A percentile compares a stretch with the other conserved stretches of the same genome.
phyloP scores from a whole-genome alignment of 2,797 vertebrate species.

The Pelochelys cantorii region DNA sequence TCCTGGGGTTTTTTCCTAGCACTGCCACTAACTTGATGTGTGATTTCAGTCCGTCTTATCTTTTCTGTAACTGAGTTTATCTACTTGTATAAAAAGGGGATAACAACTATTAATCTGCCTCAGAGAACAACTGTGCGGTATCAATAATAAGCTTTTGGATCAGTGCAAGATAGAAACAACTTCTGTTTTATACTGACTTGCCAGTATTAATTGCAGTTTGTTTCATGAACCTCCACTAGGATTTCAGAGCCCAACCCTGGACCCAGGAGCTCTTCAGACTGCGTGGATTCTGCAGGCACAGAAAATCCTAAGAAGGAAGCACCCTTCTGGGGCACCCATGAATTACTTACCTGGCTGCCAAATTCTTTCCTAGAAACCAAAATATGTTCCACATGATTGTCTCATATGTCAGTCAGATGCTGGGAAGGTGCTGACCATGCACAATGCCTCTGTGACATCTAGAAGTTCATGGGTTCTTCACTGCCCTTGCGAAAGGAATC shows the following conservation, averaged over 20 bases:
- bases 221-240: neutral
- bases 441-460: neutral
- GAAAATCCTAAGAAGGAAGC: rapidly evolving
- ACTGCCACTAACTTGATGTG: neutral
- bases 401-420: neutral
- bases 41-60: neutral
- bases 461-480: neutral
- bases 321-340: neutral
- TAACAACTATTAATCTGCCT: neutral
- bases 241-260: neutral
- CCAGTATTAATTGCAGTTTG: neutral
- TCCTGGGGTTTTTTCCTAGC: neutral
- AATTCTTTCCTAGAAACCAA: rapidly evolving
- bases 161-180: rapidly evolving
- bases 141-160: neutral
- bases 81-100: neutral
- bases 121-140: neutral
- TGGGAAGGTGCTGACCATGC: neutral
- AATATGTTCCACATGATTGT: neutral
- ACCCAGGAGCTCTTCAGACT: neutral
- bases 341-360: neutral
- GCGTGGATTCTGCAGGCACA: neutral
- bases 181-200: neutral
- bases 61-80: neutral
- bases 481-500: neutral